Evolutionary conservation across 2,888 invertebrate genomes (phyloP), one percentile per base, ranked within the genome.

Genomic region (Clistopyga incitator): DNA sequence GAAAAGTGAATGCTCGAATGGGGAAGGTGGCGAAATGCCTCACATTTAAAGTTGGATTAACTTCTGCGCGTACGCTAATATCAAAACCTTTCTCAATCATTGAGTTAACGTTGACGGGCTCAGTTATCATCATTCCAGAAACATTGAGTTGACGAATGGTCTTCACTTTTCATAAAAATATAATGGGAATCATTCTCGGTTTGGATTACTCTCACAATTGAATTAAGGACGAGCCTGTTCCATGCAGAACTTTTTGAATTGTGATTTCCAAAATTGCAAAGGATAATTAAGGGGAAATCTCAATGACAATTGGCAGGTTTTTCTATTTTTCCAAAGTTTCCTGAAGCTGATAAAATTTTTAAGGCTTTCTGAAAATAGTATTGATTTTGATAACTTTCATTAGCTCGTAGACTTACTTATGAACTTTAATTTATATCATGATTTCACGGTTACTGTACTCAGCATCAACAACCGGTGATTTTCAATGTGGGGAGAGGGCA

Each of bases 21-120:
- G 15, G 29, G 45, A 45, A 42, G 47, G 56, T 65, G 78, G 52
- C 29, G n/a, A 67, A 54, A 52, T 74, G 70, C 56, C 56, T 59
- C 67, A 70, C 74, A 81, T 84, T 84, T 78, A 84, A 84, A 84
- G 80, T 81, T 84, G 77, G 70, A 84, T 80, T 77, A 80, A 80
- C 72, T 84, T 78, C 34, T 59, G 61, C 47, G 20, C 64, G 29
- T 34, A 47, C 80, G 56, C 45, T 18, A 47, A 81, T 59, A 56
- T 29, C 45, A 20, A 38, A 75, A 80, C 50, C 54, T 64, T 18
- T 59, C 42, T 20, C 42, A 23, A 45, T 20, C 13, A 54, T 54
- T 59, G 61, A 56, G 54, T 54, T 54, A 75, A 64, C 56, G 20
- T 67, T 52, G 11, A 8, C 13, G 54, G 50, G 15, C 68, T 50